Base-by-base conservation (phyloP, 2,797 vertebrate genomes). In the Spinus olivaceus region DNA sequence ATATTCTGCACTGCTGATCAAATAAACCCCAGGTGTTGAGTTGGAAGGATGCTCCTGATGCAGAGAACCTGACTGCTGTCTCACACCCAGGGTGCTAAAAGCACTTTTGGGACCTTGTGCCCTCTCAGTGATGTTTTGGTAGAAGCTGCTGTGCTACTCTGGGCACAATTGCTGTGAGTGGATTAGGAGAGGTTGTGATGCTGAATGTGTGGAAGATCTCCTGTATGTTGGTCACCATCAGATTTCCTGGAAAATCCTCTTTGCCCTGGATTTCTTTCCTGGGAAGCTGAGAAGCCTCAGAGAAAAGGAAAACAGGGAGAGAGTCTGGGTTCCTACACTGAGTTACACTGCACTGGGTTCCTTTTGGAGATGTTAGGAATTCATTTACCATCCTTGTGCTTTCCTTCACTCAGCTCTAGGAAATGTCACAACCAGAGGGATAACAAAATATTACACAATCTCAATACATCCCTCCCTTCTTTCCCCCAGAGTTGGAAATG, bases 31-130 rank as follows among this genome's bases (percentile, higher is more conserved):
- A 69, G n/a, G 54, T 74, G 50, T 46, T 1, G 0, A 14, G 37
- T 30, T 60, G 79, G 41, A 80, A 27, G 41, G 78, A 30, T 22
- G n/a, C 46, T 83, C 11, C 10, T 51, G 60, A 4, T 50, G 69
- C 81, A 87, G 49, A 87, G n/a, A 20, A 6, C n/a, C 74, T 57
- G 27, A 21, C 4, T 77, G 47, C 84, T 77, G 51, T 56, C 47
- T 76, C 24, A 5, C 6, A 16, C 21, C 2, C 0, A 53, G 35
- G 18, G 27, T 69, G 41, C 13, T 44, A 54, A 64, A 86, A 82
- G 28, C 67, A 17, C 22, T 59, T 35, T 0, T 0, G 50, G 16
- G 35, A 28, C 11, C 15, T 54, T 3, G 2, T 57, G n/a, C 23
- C 44, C 59, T 50, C 76, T 54, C 37, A 16, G 39, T 2, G 20